Percentiles rank a stretch among this genome's conserved stretches.
These are phyloP conservation scores for Tholera decimalis DNA, from an alignment of 2,888 invertebrate species.

Conservation along the genomic window DNA sequence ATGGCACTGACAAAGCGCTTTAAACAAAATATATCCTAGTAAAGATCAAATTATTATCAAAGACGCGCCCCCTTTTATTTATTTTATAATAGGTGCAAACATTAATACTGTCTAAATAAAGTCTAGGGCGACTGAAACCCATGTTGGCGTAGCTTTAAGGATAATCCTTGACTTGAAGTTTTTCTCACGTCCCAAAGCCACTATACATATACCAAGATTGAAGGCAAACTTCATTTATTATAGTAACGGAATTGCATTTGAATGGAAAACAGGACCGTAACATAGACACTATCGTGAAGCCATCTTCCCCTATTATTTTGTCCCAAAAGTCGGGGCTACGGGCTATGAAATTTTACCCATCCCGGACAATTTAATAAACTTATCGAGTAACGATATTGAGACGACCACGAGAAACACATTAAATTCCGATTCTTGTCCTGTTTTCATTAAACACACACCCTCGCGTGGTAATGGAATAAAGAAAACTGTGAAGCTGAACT, in stretches of 20 bases:
- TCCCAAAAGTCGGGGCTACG: conserved; percentile 68
- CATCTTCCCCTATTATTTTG: conserved; percentile 50
- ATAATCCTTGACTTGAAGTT: conserved; percentile 17
- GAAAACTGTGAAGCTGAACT: conserved; percentile 63
- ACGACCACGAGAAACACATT: conserved; percentile 75
- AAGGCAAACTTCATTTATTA: conserved; percentile 28
- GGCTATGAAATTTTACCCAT: conserved; percentile 70
- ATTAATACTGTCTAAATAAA: conserved; percentile 12
- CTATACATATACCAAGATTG: conserved; percentile 23
- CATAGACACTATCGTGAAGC: conserved; percentile 30
- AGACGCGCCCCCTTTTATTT: too few relatives aligned
- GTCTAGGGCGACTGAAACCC: background rate
- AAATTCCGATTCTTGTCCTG: conserved; percentile 82
- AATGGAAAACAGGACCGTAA: conserved; percentile 38
- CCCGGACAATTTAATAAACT: conserved; percentile 72
- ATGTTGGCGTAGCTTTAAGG: background rate
- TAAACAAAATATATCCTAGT: too few relatives aligned
- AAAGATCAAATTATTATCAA: too few relatives aligned
- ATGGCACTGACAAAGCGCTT: too few relatives aligned
- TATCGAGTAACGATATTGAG: conserved; percentile 78
- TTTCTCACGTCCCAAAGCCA: conserved; percentile 24
- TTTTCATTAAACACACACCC: conserved; percentile 82
- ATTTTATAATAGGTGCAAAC: too few relatives aligned
- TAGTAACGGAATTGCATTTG: conserved; percentile 43
- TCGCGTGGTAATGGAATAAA: conserved; percentile 69